Evolutionary conservation across 2,888 invertebrate species (phyloP), one percentile per base, ranked within the genome.

Genomic region (Trypoxylon attenuatum): DNA sequence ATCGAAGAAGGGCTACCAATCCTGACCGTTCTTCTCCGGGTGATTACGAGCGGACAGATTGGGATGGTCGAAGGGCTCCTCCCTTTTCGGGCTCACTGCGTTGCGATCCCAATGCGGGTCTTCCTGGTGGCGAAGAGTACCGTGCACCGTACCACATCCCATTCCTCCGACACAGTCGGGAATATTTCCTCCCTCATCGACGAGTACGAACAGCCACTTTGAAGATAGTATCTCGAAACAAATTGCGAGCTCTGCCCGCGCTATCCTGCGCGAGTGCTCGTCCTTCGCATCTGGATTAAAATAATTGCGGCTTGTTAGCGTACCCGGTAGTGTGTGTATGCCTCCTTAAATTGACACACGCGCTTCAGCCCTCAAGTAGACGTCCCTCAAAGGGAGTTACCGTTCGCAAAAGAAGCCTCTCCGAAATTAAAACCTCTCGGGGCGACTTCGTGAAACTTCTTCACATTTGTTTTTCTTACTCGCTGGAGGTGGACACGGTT

Each of bases 191-290:
- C 51, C 57, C 25, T 55, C 71, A 60, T 70, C 76, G 71, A 80
- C 76, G 78, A 10, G 33, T 33, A 33, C 33, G 33, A 81, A 76
- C 76, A 82, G 79, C 81, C 82, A 84, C 84, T 83, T 84, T 82
- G 82, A 80, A 79, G 85, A 86, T 86, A 84, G 78, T 78, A 86
- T 86, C 86, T 86, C 79, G 81, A 82, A 85, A 84, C 84, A 84
- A 86, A 85, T 86, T 84, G 81, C 84, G 76, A 79, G 77, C 77
- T 75, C 73, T 74, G 77, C 73, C 62, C 66, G 53, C 55, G 63
- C 52, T 38, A 53, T 46, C 57, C 60, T 13, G 33, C 45, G 50
- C n/a, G 56, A 51, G 58, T 65, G 51, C 65, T 63, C 63, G 63
- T 71, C 71, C 73, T 80, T 76, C 69, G 72, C 78, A 76, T 77